phyloP scores from a whole-genome alignment of 2,113 vertebrate genomes.

The Tachysurus fulvidraco region DNA sequence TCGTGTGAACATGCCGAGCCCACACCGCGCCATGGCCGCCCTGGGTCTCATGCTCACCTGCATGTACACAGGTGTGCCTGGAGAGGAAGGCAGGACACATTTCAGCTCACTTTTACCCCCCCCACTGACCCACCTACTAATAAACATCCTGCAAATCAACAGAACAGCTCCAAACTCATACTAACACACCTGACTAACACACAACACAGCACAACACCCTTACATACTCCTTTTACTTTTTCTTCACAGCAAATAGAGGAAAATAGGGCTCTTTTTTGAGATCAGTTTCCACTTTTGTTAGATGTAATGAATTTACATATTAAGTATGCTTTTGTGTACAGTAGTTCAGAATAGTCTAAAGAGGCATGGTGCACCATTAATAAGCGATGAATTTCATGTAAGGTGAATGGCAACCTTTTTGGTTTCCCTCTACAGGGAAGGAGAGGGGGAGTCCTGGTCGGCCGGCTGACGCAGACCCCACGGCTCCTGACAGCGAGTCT shows the following conservation, averaged over 20 bases:
- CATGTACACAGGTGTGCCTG: slow-evolving; percentile 93
- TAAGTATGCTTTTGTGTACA: background rate
- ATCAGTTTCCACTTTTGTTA: background rate
- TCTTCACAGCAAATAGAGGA: background rate
- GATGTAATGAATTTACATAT: background rate
- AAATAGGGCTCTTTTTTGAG: background rate
- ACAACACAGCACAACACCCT: background rate
- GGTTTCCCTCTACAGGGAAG: slow-evolving; percentile 82
- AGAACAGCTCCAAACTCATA: background rate
- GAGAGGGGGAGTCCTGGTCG: slow-evolving; percentile 90
- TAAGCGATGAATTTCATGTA: background rate
- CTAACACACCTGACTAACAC: slow-evolving; percentile 50
- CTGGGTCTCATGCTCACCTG: slow-evolving; percentile 98
- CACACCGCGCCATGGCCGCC: slow-evolving; percentile 94
- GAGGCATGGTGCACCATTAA: background rate
- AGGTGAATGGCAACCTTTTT: slow-evolving; percentile 66
- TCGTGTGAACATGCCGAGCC: slow-evolving; percentile 92
- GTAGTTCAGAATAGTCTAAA: background rate
- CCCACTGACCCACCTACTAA: slow-evolving; percentile 42
- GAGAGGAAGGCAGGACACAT: slow-evolving; percentile 53
- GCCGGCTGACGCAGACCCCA: slow-evolving; percentile 76
- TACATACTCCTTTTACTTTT: background rate
- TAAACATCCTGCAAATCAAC: background rate
- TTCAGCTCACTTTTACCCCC: slow-evolving; percentile 48
- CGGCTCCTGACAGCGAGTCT: slow-evolving; percentile 90